These are phyloP conservation scores for Phaetusa simplex DNA, from an alignment of 2,113 vertebrate genomes.

Conservation along the genomic window DNA sequence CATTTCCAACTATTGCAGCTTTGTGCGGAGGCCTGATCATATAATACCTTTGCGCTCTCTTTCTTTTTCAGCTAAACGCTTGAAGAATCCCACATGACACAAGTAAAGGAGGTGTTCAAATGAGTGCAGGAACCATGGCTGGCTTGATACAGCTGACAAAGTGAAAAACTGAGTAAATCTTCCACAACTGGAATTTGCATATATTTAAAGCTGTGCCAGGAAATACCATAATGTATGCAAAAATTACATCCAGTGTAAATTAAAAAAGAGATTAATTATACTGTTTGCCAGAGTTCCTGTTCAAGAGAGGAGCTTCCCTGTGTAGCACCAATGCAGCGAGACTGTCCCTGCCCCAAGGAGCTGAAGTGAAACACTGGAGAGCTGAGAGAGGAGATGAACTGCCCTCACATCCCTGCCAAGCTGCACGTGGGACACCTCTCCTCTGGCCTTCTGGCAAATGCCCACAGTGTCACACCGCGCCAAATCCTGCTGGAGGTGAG, in stretches of 20 bases:
- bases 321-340: neutral
- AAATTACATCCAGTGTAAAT: neutral
- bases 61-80: neutral
- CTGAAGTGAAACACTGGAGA: neutral
- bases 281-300: neutral
- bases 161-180: neutral
- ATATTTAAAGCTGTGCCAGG: neutral
- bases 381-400: neutral
- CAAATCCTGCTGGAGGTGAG: neutral
- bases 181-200: neutral
- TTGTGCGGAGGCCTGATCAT: neutral
- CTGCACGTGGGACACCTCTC: neutral
- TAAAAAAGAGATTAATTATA: neutral
- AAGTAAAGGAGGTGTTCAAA: neutral
- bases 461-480: rapidly evolving
- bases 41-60: neutral
- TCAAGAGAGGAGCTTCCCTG: neutral
- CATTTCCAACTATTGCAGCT: neutral
- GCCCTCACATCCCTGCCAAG: neutral
- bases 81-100: neutral
- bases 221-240: neutral
- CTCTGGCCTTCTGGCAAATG: neutral
- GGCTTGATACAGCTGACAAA: neutral
- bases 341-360: neutral
- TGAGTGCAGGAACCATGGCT: neutral